Percentiles rank a stretch among this genome's conserved stretches.
phyloP scores from a whole-genome alignment of 2,797 vertebrate species.

The Austrolebias charrua region DNA sequence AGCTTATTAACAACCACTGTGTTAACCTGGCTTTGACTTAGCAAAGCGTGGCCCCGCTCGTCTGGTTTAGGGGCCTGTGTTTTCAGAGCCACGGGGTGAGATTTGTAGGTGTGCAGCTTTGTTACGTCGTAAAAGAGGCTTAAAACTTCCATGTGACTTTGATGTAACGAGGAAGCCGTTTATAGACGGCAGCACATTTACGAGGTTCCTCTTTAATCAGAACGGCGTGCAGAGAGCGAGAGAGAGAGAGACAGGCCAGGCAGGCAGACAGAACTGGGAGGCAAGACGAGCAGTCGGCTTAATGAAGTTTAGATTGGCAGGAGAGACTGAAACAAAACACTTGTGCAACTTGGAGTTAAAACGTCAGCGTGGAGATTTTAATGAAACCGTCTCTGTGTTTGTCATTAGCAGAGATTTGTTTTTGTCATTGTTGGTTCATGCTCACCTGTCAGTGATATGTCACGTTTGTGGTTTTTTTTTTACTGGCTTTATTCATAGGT shows the following conservation, averaged over 20 bases:
- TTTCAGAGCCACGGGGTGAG: slow-evolving; percentile 14
- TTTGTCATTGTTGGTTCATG: slow-evolving; percentile 25
- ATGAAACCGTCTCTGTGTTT: slow-evolving; percentile 12
- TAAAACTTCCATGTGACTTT: slow-evolving; percentile 77
- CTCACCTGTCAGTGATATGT: slow-evolving; percentile 27
- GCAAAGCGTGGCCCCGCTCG: neutral
- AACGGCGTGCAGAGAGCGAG: slow-evolving; percentile 48
- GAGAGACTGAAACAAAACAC: slow-evolving; percentile 25
- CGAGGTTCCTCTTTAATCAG: slow-evolving; percentile 75
- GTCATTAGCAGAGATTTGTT: slow-evolving; percentile 22
- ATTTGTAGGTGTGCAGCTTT: slow-evolving; percentile 39
- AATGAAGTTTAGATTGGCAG: slow-evolving; percentile 73
- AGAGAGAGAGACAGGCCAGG: slow-evolving; percentile 16
- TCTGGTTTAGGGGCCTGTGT: neutral
- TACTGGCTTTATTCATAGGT: slow-evolving; percentile 13
- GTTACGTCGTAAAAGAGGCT: slow-evolving; percentile 52
- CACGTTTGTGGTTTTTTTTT: slow-evolving; percentile 44
- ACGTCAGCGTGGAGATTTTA: slow-evolving; percentile 15
- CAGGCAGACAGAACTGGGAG: slow-evolving; percentile 33
- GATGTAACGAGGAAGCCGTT: slow-evolving; percentile 76
- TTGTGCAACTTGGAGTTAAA: slow-evolving; percentile 23
- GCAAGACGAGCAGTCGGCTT: slow-evolving; percentile 60
- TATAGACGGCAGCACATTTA: slow-evolving; percentile 68
- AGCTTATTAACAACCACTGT: slow-evolving; percentile 21
- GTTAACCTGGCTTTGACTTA: slow-evolving; percentile 22